Conservation (phyloP, 2,113 vertebrate species). For the Verasper variegatus region DNA sequence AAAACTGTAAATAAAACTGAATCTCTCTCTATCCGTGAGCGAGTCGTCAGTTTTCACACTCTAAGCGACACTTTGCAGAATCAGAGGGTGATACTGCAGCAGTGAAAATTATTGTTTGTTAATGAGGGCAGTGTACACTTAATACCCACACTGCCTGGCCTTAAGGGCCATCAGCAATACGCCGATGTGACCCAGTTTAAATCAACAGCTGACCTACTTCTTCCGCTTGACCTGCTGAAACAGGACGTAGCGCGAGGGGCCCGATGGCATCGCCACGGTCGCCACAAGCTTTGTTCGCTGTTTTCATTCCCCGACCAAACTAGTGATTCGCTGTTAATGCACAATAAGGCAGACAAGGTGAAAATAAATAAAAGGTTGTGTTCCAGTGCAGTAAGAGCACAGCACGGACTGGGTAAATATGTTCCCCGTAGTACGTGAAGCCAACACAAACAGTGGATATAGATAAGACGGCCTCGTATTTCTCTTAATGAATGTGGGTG, state of each 20-base stretch:
- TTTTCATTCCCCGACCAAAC: conserved; percentile 21
- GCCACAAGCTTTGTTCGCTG: neutral
- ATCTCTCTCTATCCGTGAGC: conserved; percentile 23
- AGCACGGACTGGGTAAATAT: conserved; percentile 6
- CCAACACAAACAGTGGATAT: conserved; percentile 4
- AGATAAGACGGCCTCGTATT: neutral
- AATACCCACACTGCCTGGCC: conserved; percentile 40
- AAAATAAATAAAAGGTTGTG: conserved; percentile 17
- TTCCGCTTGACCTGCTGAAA: conserved; percentile 68
- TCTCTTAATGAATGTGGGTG: conserved; percentile 1
- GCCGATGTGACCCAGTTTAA: conserved; percentile 62
- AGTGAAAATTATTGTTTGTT: conserved; percentile 61
- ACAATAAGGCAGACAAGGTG: conserved; percentile 26
- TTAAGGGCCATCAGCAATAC: conserved; percentile 30
- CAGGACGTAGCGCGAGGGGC: conserved; percentile 5
- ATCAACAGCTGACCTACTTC: conserved; percentile 71
- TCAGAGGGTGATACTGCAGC: conserved; percentile 35
- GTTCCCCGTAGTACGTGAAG: neutral
- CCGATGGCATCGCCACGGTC: conserved; percentile 10
- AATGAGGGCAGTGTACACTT: conserved; percentile 52
- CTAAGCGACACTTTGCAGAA: conserved; percentile 2
- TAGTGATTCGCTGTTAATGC: conserved; percentile 19
- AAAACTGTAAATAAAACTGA: conserved; percentile 9
- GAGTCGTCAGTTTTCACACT: conserved; percentile 1
- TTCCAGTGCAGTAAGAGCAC: neutral